Percentiles rank a stretch among this genome's conserved stretches.
phyloP scores from a whole-genome alignment of 2,797 vertebrate species.

The Anniella stebbinsi region DNA sequence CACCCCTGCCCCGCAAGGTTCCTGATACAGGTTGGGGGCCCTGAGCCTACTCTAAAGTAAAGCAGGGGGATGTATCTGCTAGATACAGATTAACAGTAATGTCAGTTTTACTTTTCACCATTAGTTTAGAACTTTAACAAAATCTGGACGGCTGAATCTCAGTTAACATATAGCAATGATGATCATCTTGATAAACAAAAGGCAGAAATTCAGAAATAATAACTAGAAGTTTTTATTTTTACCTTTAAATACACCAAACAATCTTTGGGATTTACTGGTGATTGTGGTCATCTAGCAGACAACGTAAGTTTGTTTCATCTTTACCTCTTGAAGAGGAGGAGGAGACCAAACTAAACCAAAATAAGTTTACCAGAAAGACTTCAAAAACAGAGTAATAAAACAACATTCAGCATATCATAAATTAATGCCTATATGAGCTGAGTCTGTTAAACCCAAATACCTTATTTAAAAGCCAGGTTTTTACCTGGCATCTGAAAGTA shows the following conservation, averaged over 20 bases:
- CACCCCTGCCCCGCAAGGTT: too few relatives aligned
- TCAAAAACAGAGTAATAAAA: background rate
- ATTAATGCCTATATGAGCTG: background rate
- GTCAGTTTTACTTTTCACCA: background rate
- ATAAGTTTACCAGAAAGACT: background rate
- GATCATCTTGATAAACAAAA: background rate
- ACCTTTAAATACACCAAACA: background rate
- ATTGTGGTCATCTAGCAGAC: background rate
- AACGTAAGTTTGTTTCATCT: background rate
- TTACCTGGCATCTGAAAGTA: background rate
- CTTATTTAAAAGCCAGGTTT: background rate
- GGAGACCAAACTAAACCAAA: background rate
- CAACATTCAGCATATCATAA: background rate
- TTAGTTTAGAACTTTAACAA: background rate
- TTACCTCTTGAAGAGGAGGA: background rate
- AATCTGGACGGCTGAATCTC: conserved; percentile 4
- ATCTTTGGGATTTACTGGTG: too few relatives aligned
- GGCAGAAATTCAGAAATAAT: background rate
- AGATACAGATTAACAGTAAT: too few relatives aligned
- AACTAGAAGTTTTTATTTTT: background rate
- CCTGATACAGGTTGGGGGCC: too few relatives aligned
- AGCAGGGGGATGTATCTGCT: too few relatives aligned
- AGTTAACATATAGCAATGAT: background rate
- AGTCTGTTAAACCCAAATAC: background rate
- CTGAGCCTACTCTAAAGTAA: too few relatives aligned